Evolutionary conservation across 2,888 invertebrate species (phyloP).

Genomic region (Lepidochrysops patricia): DNA sequence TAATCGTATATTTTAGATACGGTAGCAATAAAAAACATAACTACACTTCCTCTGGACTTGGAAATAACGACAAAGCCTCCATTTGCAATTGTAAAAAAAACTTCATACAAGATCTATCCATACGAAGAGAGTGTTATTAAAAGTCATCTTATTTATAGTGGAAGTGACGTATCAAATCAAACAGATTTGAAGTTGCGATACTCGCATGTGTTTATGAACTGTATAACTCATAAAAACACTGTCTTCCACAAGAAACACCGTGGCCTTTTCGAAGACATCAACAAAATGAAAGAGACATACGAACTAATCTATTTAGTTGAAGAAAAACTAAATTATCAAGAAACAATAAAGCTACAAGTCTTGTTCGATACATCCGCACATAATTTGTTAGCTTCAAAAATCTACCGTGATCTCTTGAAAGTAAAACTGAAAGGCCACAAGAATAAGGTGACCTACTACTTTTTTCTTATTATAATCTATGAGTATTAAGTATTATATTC

Average conservation of each 20-base stretch:
- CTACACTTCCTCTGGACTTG: constrained; percentile 63
- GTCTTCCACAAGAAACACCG: constrained; percentile 49
- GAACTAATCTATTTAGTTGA: constrained; percentile 50
- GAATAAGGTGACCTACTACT: constrained; percentile 47
- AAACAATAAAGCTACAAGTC: constrained; percentile 60
- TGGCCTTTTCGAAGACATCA: constrained; percentile 59
- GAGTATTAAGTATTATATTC: too few relatives aligned
- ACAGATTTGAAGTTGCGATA: background rate
- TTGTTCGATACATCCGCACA: constrained; percentile 64
- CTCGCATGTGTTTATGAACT: background rate
- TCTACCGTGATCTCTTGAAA: constrained; percentile 52
- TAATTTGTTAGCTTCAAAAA: constrained; percentile 45
- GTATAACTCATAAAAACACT: constrained; percentile 23
- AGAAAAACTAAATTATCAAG: constrained; percentile 55
- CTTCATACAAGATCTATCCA: constrained; percentile 46
- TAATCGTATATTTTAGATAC: constrained; percentile 65
- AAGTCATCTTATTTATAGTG: constrained; percentile 33
- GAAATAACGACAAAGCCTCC: constrained; percentile 63
- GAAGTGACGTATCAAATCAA: constrained; percentile 40
- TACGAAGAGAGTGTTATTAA: constrained; percentile 50
- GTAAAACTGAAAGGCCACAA: constrained; percentile 61
- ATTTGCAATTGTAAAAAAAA: constrained; percentile 60
- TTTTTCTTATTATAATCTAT: background rate
- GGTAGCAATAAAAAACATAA: constrained; percentile 69
- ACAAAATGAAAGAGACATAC: constrained; percentile 62